These are phyloP conservation scores for Trisateles emortualis DNA, from an alignment of 2,888 invertebrate genomes.

Conservation along the genomic window DNA sequence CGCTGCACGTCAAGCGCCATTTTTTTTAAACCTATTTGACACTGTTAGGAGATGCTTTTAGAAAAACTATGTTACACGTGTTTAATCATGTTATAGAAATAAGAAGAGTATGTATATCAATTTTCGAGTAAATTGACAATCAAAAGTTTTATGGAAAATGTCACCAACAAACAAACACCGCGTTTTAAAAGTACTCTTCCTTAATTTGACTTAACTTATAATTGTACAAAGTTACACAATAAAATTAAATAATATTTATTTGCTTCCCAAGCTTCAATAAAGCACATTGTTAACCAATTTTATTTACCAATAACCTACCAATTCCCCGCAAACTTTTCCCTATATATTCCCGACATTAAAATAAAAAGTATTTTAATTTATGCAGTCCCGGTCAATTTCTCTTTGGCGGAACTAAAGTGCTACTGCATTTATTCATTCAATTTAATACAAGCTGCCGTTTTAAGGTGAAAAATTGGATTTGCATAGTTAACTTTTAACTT, in stretches of 20 bases:
- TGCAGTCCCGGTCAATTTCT: conserved; percentile 25
- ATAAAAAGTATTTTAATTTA: conserved; percentile 31
- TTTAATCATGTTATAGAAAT: too few relatives aligned
- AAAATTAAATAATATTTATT: not conserved
- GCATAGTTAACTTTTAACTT: conserved; percentile 7
- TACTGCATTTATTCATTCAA: conserved; percentile 42
- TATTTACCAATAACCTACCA: conserved; percentile 24
- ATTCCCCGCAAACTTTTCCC: conserved; percentile 17
- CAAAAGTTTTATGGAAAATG: too few relatives aligned
- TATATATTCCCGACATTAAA: conserved; percentile 12
- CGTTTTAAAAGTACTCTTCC: too few relatives aligned
- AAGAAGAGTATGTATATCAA: too few relatives aligned
- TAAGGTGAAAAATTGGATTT: conserved; percentile 18
- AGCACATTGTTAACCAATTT: conserved; percentile 18
- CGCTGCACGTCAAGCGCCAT: too few relatives aligned
- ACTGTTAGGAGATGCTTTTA: too few relatives aligned
- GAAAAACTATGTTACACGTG: too few relatives aligned
- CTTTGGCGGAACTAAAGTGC: conserved; percentile 15
- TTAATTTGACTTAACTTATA: too few relatives aligned
- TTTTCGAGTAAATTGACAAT: too few relatives aligned
- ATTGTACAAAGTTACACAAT: too few relatives aligned
- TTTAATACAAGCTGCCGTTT: conserved; percentile 25
- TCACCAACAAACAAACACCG: too few relatives aligned
- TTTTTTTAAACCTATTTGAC: too few relatives aligned
- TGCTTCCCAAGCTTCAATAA: conserved; percentile 3